Conservation (phyloP, 2,888 invertebrate genomes). For the Clostera curtula region DNA sequence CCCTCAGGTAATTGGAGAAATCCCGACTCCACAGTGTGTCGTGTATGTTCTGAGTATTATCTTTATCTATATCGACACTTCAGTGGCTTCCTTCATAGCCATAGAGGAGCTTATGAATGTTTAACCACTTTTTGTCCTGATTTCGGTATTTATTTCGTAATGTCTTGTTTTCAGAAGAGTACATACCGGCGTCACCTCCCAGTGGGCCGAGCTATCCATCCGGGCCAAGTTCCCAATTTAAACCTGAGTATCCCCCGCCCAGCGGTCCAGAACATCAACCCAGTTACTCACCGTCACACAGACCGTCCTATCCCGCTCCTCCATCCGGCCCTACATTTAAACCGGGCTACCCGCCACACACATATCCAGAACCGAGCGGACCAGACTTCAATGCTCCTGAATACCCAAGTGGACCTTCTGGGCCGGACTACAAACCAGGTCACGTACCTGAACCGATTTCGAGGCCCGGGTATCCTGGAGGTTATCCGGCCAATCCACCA, state of each 20-base stretch:
- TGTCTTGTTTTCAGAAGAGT: conserved; percentile 29
- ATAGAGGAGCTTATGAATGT: too few species aligned
- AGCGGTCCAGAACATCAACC: conserved; percentile 8
- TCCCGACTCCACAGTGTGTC: too few species aligned
- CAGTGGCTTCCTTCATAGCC: too few species aligned
- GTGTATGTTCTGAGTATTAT: too few species aligned
- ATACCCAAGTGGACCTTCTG: conserved; percentile 4
- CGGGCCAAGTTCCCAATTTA: conserved; percentile 9
- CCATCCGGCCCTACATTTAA: conserved; percentile 10
- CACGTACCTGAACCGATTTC: too few species aligned
- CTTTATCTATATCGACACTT: too few species aligned
- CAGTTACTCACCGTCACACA: conserved; percentile 4
- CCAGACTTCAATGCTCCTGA: too few species aligned
- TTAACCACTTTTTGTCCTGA: too few species aligned
- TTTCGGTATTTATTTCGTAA: background rate
- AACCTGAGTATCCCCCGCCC: conserved; percentile 11
- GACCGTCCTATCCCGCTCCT: conserved; percentile 6
- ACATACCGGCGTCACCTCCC: conserved; percentile 35
- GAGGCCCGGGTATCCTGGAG: too few species aligned
- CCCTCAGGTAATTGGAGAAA: too few species aligned
- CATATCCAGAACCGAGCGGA: conserved; percentile 9
- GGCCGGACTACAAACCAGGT: conserved; percentile 17
- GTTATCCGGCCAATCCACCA: too few species aligned
- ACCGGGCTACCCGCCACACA: conserved; percentile 23
- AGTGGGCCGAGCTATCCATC: conserved; percentile 28